These are phyloP conservation scores for Deilephila porcellus DNA, from an alignment of 2,888 invertebrate genomes.

Conservation along the genomic window DNA sequence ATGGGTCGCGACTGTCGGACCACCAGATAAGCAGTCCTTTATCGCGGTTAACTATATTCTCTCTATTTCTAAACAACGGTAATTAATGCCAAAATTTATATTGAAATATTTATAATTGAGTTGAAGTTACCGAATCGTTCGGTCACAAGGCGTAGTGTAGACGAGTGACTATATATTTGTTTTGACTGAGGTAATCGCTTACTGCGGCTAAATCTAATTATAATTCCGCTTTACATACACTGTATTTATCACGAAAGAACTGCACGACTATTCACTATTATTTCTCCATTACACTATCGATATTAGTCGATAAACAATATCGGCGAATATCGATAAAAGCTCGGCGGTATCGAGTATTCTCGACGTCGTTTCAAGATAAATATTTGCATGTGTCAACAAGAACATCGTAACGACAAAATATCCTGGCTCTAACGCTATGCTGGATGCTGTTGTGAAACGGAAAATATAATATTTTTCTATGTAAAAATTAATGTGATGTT, in stretches of 20 bases:
- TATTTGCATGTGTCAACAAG: conserved; percentile 11
- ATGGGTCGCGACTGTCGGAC: neutral
- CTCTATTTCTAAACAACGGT: neutral
- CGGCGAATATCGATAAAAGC: conserved; percentile 10
- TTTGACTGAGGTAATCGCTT: conserved; percentile 24
- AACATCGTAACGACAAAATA: conserved; percentile 1
- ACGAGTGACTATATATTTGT: neutral
- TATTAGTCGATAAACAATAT: neutral
- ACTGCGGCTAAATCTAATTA: conserved; percentile 26
- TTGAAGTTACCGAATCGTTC: neutral
- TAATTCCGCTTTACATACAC: conserved; percentile 21
- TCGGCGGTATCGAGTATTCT: conserved; percentile 1
- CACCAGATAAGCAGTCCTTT: neutral
- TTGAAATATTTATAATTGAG: neutral
- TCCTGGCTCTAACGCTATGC: conserved; percentile 15
- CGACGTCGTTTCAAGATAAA: conserved; percentile 8
- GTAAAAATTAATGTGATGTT: conserved; percentile 24
- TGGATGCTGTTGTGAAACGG: conserved; percentile 5
- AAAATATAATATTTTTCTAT: neutral
- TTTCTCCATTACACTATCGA: neutral
- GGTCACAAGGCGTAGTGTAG: conserved; percentile 9
- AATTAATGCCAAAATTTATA: neutral
- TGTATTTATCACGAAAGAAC: conserved; percentile 26
- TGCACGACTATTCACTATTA: conserved; percentile 1
- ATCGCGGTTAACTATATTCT: neutral